A percentile compares a stretch with the other conserved stretches of the same genome.
phyloP scores from a whole-genome alignment of 2,797 vertebrate species.

The Tauraco hartlaubi region DNA sequence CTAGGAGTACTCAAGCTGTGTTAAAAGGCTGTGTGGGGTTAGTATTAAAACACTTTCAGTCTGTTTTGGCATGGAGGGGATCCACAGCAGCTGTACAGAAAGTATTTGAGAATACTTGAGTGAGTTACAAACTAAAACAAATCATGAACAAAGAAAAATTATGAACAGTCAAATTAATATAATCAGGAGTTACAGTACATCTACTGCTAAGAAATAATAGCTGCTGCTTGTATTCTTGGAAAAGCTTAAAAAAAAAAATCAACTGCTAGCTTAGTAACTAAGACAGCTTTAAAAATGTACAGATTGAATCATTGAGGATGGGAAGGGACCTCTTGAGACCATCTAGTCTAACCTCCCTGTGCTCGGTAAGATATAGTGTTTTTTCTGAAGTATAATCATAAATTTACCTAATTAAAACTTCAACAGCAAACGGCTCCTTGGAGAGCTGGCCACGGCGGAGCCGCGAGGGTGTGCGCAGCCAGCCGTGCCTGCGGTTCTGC shows the following conservation, averaged over 20 bases:
- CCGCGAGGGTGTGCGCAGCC: fast-evolving
- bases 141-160: background rate
- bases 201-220: constrained; percentile 25
- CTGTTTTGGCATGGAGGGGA: background rate
- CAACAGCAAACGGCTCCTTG: background rate
- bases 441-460: background rate
- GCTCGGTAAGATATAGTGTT: background rate
- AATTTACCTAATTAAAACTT: background rate
- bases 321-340: background rate
- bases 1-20: background rate
- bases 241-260: background rate
- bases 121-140: background rate
- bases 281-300: background rate
- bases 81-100: background rate
- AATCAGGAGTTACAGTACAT: background rate
- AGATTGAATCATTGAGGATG: background rate
- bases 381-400: background rate
- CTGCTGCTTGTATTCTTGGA: background rate
- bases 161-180: background rate
- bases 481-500: background rate
- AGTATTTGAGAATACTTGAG: background rate
- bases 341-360: background rate
- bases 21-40: background rate
- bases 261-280: background rate
- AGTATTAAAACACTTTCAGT: background rate